A percentile compares a stretch with the other conserved stretches of the same genome.
phyloP scores from a whole-genome alignment of 2,797 vertebrate genomes.

The Distichodus sexfasciatus region DNA sequence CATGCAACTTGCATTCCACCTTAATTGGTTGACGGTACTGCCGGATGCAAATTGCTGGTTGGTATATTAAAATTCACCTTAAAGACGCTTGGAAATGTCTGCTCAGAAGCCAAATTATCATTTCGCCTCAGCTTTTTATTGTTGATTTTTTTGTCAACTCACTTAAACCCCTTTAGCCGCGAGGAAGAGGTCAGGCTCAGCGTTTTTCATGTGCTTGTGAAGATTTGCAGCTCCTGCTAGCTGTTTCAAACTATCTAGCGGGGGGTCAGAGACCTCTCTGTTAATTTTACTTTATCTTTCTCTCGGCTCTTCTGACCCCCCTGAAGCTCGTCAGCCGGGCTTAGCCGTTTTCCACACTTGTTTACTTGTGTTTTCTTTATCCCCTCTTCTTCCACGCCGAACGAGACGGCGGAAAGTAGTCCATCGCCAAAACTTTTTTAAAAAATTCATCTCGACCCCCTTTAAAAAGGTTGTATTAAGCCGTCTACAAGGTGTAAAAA shows the following conservation, averaged over 20 bases:
- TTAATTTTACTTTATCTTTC: slow-evolving; percentile 81
- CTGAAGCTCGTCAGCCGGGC: slow-evolving; percentile 68
- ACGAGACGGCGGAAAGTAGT: slow-evolving; percentile 51
- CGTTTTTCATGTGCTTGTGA: slow-evolving; percentile 71
- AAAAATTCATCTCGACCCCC: slow-evolving; percentile 10
- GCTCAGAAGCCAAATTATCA: slow-evolving; percentile 75
- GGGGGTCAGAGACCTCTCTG: slow-evolving; percentile 77
- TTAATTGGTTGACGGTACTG: slow-evolving; percentile 70
- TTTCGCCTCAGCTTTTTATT: slow-evolving; percentile 64
- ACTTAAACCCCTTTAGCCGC: slow-evolving; percentile 72
- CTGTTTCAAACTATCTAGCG: slow-evolving; percentile 73
- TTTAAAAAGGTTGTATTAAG: slow-evolving; percentile 23
- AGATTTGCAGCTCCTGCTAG: slow-evolving; percentile 69
- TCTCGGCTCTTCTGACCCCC: slow-evolving; percentile 70
- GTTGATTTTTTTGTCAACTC: slow-evolving; percentile 67
- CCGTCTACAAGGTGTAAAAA: slow-evolving; percentile 32
- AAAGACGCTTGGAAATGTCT: slow-evolving; percentile 73
- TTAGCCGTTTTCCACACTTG: slow-evolving; percentile 57
- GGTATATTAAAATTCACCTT: slow-evolving; percentile 78
- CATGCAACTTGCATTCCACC: slow-evolving; percentile 62
- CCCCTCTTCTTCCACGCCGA: slow-evolving; percentile 15
- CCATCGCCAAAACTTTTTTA: slow-evolving; percentile 47
- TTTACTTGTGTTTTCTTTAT: slow-evolving; percentile 68
- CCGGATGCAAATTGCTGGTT: slow-evolving; percentile 75
- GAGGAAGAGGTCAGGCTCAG: slow-evolving; percentile 73